Conservation (phyloP, 2,113 vertebrate species). For the Chaetorhynchus papuensis region DNA sequence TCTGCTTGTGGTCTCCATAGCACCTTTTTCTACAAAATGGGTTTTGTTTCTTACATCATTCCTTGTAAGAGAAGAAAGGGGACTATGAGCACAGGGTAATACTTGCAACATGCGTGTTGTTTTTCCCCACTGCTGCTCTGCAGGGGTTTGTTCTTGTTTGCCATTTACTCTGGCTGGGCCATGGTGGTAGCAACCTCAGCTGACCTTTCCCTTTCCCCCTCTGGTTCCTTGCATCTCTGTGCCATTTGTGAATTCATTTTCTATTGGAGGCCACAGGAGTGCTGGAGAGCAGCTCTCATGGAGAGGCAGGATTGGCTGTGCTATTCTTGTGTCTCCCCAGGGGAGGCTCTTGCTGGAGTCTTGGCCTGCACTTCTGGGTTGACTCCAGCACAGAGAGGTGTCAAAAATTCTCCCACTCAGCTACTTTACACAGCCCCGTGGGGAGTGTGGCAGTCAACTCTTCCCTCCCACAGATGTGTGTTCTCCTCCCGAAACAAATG, state of each 20-base stretch:
- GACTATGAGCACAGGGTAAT: not conserved
- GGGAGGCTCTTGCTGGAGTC: not conserved
- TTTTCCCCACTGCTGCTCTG: not conserved
- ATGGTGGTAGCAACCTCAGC: not conserved
- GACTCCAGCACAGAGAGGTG: not conserved
- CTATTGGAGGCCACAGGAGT: not conserved
- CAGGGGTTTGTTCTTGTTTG: not conserved
- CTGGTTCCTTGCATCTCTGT: not conserved
- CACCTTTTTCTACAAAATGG: not conserved
- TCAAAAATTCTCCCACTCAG: constrained; percentile 33
- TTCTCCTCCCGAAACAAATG: not conserved
- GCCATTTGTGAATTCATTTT: not conserved
- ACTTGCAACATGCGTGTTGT: rapidly evolving
- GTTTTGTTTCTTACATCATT: not conserved
- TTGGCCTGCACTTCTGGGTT: not conserved
- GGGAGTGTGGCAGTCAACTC: not conserved
- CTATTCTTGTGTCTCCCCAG: not conserved
- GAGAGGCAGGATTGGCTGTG: not conserved
- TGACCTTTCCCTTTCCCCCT: not conserved
- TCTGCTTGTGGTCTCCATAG: not conserved
- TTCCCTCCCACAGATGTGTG: not conserved
- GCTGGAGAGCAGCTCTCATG: not conserved
- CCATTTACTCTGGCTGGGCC: not conserved
- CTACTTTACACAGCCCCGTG: not conserved
- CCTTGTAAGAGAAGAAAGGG: not conserved